phyloP scores from a whole-genome alignment of 2,113 vertebrate species.

The Parus major region DNA sequence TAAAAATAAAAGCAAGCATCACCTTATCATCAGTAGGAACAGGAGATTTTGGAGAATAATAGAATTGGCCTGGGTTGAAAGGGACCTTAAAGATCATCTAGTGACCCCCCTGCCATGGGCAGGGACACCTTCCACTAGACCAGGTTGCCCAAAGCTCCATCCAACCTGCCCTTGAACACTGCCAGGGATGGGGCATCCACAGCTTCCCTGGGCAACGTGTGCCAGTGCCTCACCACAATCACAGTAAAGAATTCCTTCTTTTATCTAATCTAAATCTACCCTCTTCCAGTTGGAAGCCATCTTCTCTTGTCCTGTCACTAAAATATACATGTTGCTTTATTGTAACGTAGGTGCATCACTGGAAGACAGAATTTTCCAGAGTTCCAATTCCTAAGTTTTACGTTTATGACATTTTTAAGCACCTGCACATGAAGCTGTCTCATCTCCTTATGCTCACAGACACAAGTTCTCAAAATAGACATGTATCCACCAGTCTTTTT shows the following conservation, averaged over 20 bases:
- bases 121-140: background rate
- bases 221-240: background rate
- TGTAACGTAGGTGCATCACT: background rate
- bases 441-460: background rate
- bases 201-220: background rate
- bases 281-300: background rate
- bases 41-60: background rate
- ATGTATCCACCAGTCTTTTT: background rate
- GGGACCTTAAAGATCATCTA: background rate
- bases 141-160: background rate
- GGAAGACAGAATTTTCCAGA: background rate
- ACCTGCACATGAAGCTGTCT: background rate
- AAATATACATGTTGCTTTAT: background rate
- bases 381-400: background rate
- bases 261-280: background rate
- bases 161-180: background rate
- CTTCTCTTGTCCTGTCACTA: background rate
- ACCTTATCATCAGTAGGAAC: background rate
- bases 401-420: background rate
- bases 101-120: accelerated
- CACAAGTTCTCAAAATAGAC: background rate
- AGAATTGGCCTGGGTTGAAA: background rate
- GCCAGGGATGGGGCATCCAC: background rate
- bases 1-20: background rate
- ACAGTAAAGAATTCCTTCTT: background rate